A percentile compares a stretch with the other conserved stretches of the same genome.
Evolutionary conservation across 2,888 invertebrate genomes (phyloP).

Genomic region (Thumatha senex): DNA sequence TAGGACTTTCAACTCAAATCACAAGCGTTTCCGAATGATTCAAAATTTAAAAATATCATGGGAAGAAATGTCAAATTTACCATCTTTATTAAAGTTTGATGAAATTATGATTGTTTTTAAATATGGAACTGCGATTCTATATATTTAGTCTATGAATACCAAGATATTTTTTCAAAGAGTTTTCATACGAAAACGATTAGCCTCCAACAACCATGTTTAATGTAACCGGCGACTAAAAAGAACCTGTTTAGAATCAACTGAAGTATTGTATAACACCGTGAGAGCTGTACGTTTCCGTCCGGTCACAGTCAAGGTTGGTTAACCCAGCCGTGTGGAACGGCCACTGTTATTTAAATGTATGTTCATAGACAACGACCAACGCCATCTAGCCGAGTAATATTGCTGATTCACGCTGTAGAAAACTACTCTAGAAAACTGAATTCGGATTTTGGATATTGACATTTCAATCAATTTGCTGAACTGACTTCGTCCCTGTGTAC

Average conservation of each 20-base stretch:
- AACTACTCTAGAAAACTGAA: constrained; percentile 25
- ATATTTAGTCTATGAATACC: constrained; percentile 5
- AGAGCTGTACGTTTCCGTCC: constrained; percentile 44
- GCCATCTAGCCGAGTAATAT: constrained; percentile 9
- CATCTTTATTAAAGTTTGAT: no score
- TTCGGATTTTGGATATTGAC: constrained; percentile 20
- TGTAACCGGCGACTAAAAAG: constrained; percentile 26
- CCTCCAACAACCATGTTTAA: constrained; percentile 31
- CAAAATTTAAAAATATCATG: no score
- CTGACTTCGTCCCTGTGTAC: background rate
- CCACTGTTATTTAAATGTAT: constrained; percentile 12
- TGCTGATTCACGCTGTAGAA: constrained; percentile 30
- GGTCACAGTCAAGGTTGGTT: constrained; percentile 27
- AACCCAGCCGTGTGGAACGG: constrained; percentile 20
- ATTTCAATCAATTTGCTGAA: no score
- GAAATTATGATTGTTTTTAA: background rate
- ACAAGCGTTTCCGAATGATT: no score
- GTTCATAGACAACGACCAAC: constrained; percentile 7
- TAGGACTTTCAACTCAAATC: no score
- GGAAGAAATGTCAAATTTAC: no score
- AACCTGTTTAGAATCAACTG: constrained; percentile 49
- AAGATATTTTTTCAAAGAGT: constrained; percentile 6
- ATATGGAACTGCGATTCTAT: constrained; percentile 4
- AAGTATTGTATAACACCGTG: constrained; percentile 50
- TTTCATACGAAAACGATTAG: constrained; percentile 28